Evolutionary conservation across 2,113 vertebrate genomes (phyloP).

Genomic region (Callaeas wilsoni): DNA sequence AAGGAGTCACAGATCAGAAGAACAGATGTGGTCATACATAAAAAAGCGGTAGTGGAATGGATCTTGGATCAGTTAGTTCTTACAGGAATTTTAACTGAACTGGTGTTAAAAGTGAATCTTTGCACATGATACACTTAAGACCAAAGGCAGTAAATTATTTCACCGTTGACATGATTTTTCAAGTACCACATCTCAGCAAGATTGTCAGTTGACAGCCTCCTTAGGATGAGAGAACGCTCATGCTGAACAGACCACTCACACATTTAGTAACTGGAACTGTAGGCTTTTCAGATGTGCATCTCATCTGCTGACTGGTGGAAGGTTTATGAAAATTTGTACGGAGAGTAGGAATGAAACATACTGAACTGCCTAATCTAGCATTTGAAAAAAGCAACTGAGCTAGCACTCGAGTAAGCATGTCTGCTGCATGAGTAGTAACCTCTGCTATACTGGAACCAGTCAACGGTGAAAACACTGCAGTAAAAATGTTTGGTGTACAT

Average conservation of each 20-base stretch:
- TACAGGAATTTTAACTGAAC: not conserved
- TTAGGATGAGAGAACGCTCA: not conserved
- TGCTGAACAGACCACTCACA: not conserved
- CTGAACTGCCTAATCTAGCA: not conserved
- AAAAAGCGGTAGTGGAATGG: not conserved
- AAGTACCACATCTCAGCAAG: not conserved
- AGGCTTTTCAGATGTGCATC: not conserved
- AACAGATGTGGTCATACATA: not conserved
- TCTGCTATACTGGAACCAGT: not conserved
- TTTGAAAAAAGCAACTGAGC: not conserved
- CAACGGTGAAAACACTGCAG: not conserved
- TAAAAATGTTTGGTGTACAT: not conserved
- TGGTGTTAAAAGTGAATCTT: not conserved
- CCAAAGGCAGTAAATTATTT: not conserved
- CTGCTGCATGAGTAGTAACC: not conserved
- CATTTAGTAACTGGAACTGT: not conserved
- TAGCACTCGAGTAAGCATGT: not conserved
- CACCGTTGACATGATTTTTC: not conserved
- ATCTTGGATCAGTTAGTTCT: not conserved
- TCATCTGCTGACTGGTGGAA: not conserved
- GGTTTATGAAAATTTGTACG: not conserved
- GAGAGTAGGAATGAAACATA: not conserved
- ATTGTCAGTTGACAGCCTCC: not conserved
- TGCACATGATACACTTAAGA: not conserved
- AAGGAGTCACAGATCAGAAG: not conserved